These are phyloP conservation scores for Drosophila kurseongensis DNA, from an alignment of 1,140 invertebrate species.

Conservation along the genomic window DNA sequence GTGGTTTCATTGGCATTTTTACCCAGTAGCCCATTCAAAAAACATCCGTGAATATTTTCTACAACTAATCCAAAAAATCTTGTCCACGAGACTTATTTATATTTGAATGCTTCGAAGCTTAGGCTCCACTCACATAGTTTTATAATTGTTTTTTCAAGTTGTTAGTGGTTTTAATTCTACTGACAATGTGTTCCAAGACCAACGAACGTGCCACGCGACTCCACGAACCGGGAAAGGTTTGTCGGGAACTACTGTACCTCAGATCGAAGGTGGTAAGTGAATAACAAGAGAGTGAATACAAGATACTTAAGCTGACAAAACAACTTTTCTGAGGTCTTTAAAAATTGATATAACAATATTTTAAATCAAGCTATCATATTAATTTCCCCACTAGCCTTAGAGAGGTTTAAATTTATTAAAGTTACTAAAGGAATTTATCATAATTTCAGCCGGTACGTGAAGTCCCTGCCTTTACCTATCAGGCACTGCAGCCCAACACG, in stretches of 20 bases:
- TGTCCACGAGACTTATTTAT: not conserved
- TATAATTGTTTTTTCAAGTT: not conserved
- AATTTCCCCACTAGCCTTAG: no score
- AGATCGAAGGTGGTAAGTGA: constrained; percentile 60
- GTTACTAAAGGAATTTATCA: not conserved
- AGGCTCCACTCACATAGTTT: constrained; percentile 6
- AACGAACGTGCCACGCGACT: constrained; percentile 59
- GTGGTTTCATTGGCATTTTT: constrained; percentile 39
- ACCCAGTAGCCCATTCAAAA: constrained; percentile 51
- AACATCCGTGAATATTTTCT: constrained; percentile 29
- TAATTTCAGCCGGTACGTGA: constrained; percentile 79
- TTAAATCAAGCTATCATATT: no score
- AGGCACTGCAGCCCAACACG: constrained; percentile 90
- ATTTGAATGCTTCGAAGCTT: not conserved
- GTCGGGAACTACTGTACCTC: constrained; percentile 65
- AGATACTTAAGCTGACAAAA: no score
- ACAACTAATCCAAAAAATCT: not conserved
- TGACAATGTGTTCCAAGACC: constrained; percentile 46
- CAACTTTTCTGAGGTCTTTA: no score
- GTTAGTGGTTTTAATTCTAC: not conserved
- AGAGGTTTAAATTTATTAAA: no score
- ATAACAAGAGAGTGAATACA: no score
- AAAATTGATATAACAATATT: no score
- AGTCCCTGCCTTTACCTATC: constrained; percentile 92
- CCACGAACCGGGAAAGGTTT: constrained; percentile 71